Conservation (phyloP, 53 echinoderm and acorn worm species). For the Henricia sp. region DNA sequence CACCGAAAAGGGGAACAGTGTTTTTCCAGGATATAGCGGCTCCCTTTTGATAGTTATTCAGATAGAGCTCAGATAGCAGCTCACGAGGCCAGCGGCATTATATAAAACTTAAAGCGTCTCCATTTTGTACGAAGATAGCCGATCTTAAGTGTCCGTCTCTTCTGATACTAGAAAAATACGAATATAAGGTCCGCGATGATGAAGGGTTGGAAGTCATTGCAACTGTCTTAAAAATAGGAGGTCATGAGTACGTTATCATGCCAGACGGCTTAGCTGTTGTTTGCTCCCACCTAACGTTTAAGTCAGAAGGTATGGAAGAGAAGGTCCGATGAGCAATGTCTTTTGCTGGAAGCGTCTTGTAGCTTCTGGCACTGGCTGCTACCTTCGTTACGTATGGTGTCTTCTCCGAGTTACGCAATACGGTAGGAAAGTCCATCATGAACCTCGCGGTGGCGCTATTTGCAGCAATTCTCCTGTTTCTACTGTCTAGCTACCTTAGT, state of each 20-base stretch:
- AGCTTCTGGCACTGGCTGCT: conserved; percentile 11
- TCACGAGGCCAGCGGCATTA: too few relatives aligned
- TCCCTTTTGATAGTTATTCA: too few relatives aligned
- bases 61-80: too few relatives aligned
- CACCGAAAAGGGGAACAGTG: too few relatives aligned
- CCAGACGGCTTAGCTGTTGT: background rate
- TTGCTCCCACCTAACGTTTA: background rate
- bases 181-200: too few relatives aligned
- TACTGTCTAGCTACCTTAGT: conserved; percentile 15
- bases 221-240: background rate
- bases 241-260: background rate
- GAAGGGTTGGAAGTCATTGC: too few relatives aligned
- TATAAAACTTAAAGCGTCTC: too few relatives aligned
- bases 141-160: too few relatives aligned
- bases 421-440: conserved; percentile 38
- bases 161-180: too few relatives aligned
- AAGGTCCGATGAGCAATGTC: conserved; percentile 10
- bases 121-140: too few relatives aligned
- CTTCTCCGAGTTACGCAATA: conserved; percentile 33
- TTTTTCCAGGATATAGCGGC: too few relatives aligned
- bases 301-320: background rate
- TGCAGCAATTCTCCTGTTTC: conserved; percentile 23
- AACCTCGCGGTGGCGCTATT: conserved; percentile 50
- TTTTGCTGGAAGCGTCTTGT: conserved; percentile 21
- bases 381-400: conserved; percentile 51